Conservation (phyloP, 2,113 vertebrate genomes). For the Todiramphus chloris region DNA sequence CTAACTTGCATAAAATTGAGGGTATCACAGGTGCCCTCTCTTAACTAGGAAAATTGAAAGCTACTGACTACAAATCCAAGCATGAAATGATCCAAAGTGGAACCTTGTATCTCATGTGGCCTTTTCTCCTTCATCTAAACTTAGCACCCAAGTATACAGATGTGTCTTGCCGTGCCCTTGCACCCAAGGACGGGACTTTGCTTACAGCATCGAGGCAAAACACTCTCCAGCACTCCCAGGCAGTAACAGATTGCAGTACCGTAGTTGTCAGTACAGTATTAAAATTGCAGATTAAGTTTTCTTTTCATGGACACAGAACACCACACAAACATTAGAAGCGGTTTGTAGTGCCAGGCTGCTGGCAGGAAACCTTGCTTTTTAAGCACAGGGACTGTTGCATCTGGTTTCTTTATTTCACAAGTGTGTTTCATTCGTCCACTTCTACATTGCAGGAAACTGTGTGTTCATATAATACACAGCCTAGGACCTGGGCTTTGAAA, state of each 20-base stretch:
- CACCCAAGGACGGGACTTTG: slow-evolving; percentile 1
- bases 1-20: background rate
- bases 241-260: background rate
- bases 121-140: slow-evolving; percentile 43
- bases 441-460: background rate
- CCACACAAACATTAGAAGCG: background rate
- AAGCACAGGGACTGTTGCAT: background rate
- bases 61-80: slow-evolving; percentile 26
- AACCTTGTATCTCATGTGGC: background rate
- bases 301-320: background rate
- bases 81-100: slow-evolving; percentile 41
- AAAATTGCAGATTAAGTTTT: background rate
- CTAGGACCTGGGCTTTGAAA: background rate
- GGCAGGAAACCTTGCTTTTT: background rate
- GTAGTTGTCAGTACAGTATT: background rate
- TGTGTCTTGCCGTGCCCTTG: slow-evolving; percentile 15
- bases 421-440: background rate
- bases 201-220: background rate
- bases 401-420: background rate
- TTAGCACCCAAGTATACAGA: background rate
- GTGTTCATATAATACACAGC: background rate
- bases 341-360: background rate
- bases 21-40: background rate
- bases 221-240: background rate
- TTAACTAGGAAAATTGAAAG: background rate